These are phyloP conservation scores for Ochropleura leucogaster DNA, from an alignment of 2,888 invertebrate species.

Conservation along the genomic window DNA sequence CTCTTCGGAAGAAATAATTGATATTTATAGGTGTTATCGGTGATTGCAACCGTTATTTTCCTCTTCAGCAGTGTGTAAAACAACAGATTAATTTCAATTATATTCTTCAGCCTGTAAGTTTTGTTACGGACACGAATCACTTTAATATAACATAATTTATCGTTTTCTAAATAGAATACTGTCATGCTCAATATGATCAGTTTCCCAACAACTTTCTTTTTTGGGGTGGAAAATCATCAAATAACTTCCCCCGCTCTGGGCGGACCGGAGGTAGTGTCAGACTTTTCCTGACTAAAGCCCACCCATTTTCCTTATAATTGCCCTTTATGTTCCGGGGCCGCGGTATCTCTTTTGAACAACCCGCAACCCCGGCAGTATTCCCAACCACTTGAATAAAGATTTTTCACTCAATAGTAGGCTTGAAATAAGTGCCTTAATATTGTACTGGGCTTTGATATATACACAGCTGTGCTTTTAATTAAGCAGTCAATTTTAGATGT, in stretches of 20 bases:
- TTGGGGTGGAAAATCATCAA: too few relatives aligned
- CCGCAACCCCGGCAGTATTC: too few relatives aligned
- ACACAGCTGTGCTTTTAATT: not conserved
- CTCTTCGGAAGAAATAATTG: constrained; percentile 41
- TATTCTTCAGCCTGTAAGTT: constrained; percentile 5
- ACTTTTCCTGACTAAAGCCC: too few relatives aligned
- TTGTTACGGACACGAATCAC: not conserved
- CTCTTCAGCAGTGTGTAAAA: constrained; percentile 28
- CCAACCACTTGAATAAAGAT: not conserved
- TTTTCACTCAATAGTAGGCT: not conserved
- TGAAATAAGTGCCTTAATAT: not conserved
- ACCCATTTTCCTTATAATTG: too few relatives aligned
- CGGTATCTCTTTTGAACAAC: too few relatives aligned
- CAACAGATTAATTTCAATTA: constrained; percentile 40
- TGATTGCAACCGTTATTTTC: constrained; percentile 33
- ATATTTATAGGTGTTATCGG: constrained; percentile 38
- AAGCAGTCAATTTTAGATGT: not conserved
- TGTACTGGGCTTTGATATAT: not conserved
- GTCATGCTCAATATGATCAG: not conserved
- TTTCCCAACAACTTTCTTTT: too few relatives aligned
- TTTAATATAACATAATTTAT: not conserved
- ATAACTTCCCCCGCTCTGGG: too few relatives aligned
- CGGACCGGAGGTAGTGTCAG: too few relatives aligned
- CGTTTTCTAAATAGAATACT: not conserved
- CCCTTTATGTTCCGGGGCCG: too few relatives aligned